Evolutionary conservation across 2,797 vertebrate genomes (phyloP), one percentile per base, ranked within the genome.

Genomic region (Vireo griseus): DNA sequence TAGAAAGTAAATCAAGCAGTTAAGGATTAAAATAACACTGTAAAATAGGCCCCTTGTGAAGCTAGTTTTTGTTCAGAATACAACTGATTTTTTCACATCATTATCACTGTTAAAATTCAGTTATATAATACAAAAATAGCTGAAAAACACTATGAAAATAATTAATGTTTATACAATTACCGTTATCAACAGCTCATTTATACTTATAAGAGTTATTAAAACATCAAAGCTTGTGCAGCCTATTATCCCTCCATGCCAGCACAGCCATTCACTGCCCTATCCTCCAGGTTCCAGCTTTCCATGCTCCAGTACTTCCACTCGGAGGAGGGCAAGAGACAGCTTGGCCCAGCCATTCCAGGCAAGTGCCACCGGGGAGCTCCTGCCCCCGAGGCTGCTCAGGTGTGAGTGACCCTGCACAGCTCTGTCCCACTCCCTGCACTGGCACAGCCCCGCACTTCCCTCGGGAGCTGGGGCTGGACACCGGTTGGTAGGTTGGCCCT

Each of bases 361-460:
- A 29, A 45, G 52, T 22, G 20, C 4, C 31, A 4, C 9, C 8
- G 35, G n/a, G n/a, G 48, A 54, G n/a, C 44, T 48, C 52, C 67
- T 20, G 3, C 25, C 17, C 50, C 2, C 0, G 0, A 1, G 39
- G 65, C 39, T 67, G 47, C 61, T 11, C 47, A 12, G 42, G 20
- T 15, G 35, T 6, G 35, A 47, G 2, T 12, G 40, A 63, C 15
- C 35, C 44, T 28, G 37, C 40, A 16, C 1, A 3, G 45, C 68
- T 77, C 59, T n/a, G n/a, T 2, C 28, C 8, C 37, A 5, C 15
- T 12, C 37, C 44, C 33, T 22, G 51, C 45, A 16, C 2, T 4
- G 39, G 44, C 44, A 48, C 44, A 47, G 55, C 55, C 44, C 55
- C 17, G 76, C 47, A 4, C 4, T 4, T 11, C 47, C 19, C 47